Percentiles rank a stretch among this genome's conserved stretches.
Conservation (phyloP, 2,888 invertebrate genomes). For the Oasisia sp. region DNA sequence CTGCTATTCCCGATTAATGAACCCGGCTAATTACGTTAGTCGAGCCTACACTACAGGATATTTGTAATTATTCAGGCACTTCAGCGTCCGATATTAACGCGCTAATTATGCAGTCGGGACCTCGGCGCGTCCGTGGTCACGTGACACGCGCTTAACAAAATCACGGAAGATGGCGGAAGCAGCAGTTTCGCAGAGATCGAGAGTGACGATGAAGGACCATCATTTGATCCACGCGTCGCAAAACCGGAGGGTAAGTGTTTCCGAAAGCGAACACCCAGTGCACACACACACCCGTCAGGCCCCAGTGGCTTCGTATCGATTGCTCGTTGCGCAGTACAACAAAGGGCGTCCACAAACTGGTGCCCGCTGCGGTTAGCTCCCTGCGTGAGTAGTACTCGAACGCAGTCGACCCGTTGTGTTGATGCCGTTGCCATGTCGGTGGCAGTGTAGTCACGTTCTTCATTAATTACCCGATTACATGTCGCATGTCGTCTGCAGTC, state of each 20-base stretch:
- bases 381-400: neutral
- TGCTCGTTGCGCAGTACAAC: neutral
- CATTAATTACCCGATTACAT: neutral
- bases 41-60: neutral
- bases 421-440: neutral
- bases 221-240: neutral
- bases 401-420: neutral
- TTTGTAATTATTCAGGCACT: no score
- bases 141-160: neutral
- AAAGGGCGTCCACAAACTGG: constrained; percentile 12
- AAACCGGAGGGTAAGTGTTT: constrained; percentile 3
- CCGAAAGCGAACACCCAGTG: neutral
- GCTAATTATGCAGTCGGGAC: neutral
- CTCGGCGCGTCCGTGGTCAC: neutral
- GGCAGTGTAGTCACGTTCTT: neutral
- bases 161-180: constrained; percentile 13
- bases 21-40: neutral
- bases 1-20: neutral
- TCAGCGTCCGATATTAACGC: neutral
- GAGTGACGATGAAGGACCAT: constrained; percentile 2
- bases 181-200: constrained; percentile 3
- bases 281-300: neutral
- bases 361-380: neutral
- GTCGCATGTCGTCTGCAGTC: neutral
- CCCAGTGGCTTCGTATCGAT: neutral